These are phyloP conservation scores for Drosophila bocqueti DNA, from an alignment of 1,140 invertebrate species.

Conservation along the genomic window DNA sequence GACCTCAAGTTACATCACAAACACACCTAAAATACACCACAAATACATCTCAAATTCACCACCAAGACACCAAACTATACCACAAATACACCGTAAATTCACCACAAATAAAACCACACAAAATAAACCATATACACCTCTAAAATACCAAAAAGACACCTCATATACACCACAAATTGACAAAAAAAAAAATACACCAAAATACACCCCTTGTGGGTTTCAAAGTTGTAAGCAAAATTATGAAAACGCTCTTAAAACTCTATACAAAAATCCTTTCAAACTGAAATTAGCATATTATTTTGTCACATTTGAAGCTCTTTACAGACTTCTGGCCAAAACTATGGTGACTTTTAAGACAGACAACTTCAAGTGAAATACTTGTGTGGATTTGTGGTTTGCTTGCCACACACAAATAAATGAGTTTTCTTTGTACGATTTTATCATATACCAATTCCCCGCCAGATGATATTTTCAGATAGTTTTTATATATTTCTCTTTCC, in stretches of 20 bases:
- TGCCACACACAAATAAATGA: constrained; percentile 1
- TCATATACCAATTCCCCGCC: not conserved
- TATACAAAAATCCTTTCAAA: not conserved
- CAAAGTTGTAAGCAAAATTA: not conserved
- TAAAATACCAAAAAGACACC: no score
- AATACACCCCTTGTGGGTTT: not conserved
- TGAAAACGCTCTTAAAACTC: not conserved
- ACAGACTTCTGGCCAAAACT: not conserved
- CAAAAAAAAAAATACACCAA: not conserved
- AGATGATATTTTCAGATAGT: constrained; percentile 1
- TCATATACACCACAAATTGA: no score
- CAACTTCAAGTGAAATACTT: not conserved
- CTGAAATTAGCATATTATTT: not conserved
- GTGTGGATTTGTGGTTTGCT: not conserved
- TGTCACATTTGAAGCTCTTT: not conserved
- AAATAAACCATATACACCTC: not conserved
- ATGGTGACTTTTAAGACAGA: not conserved
- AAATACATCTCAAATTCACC: no score
- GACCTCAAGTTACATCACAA: no score
- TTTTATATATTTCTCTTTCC: not conserved
- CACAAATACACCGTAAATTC: no score
- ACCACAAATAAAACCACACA: no score
- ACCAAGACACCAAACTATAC: no score
- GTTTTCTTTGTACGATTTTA: constrained; percentile 8
- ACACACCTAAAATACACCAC: no score